These are phyloP conservation scores for Cladopsammia gracilis DNA, from an alignment of 64 coral and sea anemone species.

Conservation along the genomic window DNA sequence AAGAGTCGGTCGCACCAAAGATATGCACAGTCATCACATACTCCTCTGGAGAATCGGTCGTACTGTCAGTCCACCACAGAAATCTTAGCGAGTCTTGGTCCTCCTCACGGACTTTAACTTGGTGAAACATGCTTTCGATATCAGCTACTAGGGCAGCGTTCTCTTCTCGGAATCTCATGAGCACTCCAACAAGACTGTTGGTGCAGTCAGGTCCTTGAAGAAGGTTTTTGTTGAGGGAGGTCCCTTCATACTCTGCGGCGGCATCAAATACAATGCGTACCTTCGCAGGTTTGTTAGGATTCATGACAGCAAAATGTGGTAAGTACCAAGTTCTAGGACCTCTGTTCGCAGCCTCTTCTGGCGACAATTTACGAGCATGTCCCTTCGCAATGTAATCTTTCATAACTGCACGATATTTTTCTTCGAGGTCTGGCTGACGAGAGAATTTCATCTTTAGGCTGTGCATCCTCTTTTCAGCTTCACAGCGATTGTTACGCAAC, in stretches of 20 bases:
- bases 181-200: constrained; percentile 7
- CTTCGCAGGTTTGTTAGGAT: constrained; percentile 46
- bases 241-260: constrained; percentile 20
- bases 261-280: constrained; percentile 59
- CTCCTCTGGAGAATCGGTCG: constrained; percentile 8
- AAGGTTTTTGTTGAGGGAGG: constrained; percentile 48
- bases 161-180: constrained; percentile 41
- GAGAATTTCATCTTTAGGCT: constrained; percentile 34
- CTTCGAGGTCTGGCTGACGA: constrained; percentile 18
- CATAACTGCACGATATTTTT: constrained; percentile 30
- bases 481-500: constrained; percentile 37
- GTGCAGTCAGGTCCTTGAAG: constrained; percentile 31
- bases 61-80: constrained; percentile 42
- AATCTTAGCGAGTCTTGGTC: constrained; percentile 71
- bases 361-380: background rate
- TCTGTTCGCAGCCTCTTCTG: background rate
- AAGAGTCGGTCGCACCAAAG: constrained; percentile 68
- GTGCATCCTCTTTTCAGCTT: background rate
- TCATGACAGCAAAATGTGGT: constrained; percentile 49
- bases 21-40: constrained; percentile 68
- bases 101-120: constrained; percentile 39
- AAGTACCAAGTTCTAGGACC: constrained; percentile 11
- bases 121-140: constrained; percentile 53
- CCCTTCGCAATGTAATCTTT: constrained; percentile 11
- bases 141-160: constrained; percentile 28